These are phyloP conservation scores for Muntiacus reevesi DNA, from an alignment of 2,113 vertebrate genomes.

Conservation along the genomic window DNA sequence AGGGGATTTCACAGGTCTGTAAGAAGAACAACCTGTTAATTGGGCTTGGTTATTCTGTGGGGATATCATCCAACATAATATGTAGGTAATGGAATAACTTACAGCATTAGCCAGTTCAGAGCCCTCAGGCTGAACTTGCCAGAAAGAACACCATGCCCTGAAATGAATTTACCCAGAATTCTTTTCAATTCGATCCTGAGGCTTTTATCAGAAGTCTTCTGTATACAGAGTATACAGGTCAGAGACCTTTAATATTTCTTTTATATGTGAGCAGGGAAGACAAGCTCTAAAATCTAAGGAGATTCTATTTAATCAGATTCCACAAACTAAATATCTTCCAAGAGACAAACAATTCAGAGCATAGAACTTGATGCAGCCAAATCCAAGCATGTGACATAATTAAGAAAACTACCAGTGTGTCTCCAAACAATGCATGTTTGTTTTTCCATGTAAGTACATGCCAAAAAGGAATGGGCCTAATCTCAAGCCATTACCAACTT, in stretches of 20 bases:
- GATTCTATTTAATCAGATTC: neutral
- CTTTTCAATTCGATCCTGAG: neutral
- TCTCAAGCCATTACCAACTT: neutral
- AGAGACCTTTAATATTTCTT: slow-evolving; percentile 14
- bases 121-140: neutral
- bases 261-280: neutral
- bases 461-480: neutral
- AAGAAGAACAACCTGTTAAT: neutral
- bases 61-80: neutral
- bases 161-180: neutral
- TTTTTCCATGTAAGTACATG: neutral
- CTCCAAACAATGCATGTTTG: neutral
- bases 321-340: neutral
- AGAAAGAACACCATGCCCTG: neutral
- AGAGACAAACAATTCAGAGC: neutral
- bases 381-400: neutral
- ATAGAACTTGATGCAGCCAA: neutral
- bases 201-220: neutral
- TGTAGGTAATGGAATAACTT: neutral
- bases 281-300: neutral
- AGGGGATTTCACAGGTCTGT: neutral
- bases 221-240: neutral
- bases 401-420: neutral
- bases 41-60: neutral
- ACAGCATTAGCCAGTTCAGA: neutral